Evolutionary conservation across 2,113 vertebrate genomes (phyloP), one percentile per base, ranked within the genome.

Genomic region (Megatriorchis doriae): DNA sequence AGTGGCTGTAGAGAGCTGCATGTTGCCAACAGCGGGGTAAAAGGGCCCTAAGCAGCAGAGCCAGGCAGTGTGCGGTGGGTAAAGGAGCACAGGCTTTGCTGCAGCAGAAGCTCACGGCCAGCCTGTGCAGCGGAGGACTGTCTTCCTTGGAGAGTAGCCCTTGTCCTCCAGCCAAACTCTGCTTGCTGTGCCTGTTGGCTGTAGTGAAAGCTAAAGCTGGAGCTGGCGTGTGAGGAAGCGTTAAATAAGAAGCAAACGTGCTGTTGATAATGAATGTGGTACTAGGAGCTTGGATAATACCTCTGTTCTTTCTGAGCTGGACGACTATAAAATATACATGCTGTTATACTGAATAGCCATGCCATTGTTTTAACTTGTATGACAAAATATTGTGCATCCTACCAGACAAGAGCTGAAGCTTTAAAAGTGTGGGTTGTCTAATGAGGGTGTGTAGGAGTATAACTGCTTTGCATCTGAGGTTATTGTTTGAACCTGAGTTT

Each of bases 281-380:
- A 65, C 53, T 29, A 22, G 38, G 55, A 89, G 42, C 56, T 52
- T n/a, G 19, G 55, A 20, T 81, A 75, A 11, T 36, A 18, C 47
- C 55, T 77, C 34, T 79, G 73, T 74, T 72, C 55, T 81, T 66
- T 45, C n/a, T 14, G 43, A 75, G 84, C 68, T 84, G 38, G 15
- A 3, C 31, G 50, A 11, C 65, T 47, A 2, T 77, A 48, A 79
- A 43, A 50, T 34, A 7, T 4, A 10, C 6, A 36, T n/a, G 17
- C 59, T 1, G 0, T 59, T 79, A 13, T 40, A 42, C 1, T 5
- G 55, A 78, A 3, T 4, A 42, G 52, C 62, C 14, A 0, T 56
- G 61, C 17, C 16, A 0, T 38, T n/a, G 31, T 56, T 67, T 59
- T 13, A n/a, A 66, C 38, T 53, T 71, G 38, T n/a, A 3, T 63